Evolutionary conservation across 2,797 vertebrate genomes (phyloP).

Genomic region (Eleutherodactylus coqui): DNA sequence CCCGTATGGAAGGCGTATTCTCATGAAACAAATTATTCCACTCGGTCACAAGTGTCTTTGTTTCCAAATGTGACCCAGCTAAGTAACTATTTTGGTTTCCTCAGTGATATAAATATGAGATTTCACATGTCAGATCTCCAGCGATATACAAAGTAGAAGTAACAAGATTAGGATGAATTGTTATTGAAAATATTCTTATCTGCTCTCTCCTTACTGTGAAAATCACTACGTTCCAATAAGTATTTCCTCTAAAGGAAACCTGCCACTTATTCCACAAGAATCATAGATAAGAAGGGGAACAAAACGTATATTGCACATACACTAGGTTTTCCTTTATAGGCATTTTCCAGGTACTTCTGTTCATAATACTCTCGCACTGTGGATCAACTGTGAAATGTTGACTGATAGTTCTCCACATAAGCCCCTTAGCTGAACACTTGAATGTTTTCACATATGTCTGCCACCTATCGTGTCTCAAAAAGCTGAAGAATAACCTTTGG

Average conservation of each 20-base stretch:
- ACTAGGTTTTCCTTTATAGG: not conserved
- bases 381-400: not conserved
- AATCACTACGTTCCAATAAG: conserved; percentile 19
- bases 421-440: not conserved
- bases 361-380: not conserved
- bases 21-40: conserved; percentile 9
- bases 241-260: conserved; percentile 33
- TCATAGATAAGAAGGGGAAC: conserved; percentile 3
- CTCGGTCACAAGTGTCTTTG: not conserved
- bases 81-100: conserved; percentile 53
- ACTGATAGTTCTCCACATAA: not conserved
- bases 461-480: not conserved
- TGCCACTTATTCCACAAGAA: not conserved
- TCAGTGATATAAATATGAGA: conserved; percentile 22
- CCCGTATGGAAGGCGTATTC: not conserved
- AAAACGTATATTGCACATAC: not conserved
- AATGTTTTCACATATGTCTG: not conserved
- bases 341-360: not conserved
- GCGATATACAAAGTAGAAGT: conserved; percentile 24
- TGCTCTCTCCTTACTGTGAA: conserved; percentile 5
- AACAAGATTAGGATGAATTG: not conserved
- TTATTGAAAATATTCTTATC: conserved; percentile 37
- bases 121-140: conserved; percentile 44
- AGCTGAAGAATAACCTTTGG: too few species aligned
- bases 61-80: conserved; percentile 31